These are phyloP conservation scores for Eugnorisma glareosa DNA, from an alignment of 2,888 invertebrate genomes.

Conservation along the genomic window DNA sequence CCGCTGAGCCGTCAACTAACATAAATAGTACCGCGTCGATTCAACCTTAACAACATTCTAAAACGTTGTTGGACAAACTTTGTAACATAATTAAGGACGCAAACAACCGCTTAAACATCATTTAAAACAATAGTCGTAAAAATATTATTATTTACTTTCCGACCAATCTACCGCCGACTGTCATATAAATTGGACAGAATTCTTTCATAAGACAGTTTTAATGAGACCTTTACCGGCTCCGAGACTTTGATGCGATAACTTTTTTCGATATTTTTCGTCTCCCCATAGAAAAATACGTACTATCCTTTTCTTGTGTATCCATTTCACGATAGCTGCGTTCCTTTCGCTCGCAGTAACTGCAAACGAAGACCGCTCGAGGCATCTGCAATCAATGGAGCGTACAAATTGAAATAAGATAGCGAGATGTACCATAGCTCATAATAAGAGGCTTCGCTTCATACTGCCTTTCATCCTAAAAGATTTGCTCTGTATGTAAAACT, in stretches of 20 bases:
- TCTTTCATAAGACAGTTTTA: constrained; percentile 89
- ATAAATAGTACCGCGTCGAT: constrained; percentile 36
- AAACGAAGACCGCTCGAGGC: constrained; percentile 85
- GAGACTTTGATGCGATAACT: constrained; percentile 89
- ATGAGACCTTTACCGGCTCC: constrained; percentile 87
- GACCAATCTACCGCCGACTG: constrained; percentile 82
- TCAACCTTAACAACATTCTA: constrained; percentile 19
- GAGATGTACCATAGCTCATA: constrained; percentile 84
- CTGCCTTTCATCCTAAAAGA: constrained; percentile 67
- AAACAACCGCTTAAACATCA: constrained; percentile 69
- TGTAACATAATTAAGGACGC: constrained; percentile 49
- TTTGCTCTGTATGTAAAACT: constrained; percentile 78
- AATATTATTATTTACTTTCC: constrained; percentile 85
- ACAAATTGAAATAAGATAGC: constrained; percentile 90
- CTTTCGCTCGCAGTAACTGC: constrained; percentile 79
- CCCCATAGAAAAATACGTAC: constrained; percentile 81
- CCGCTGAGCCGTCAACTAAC: constrained; percentile 12
- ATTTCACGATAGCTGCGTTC: constrained; percentile 71
- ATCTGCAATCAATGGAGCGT: constrained; percentile 90
- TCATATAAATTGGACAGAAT: constrained; percentile 88
- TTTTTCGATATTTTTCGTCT: constrained; percentile 88
- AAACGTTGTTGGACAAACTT: constrained; percentile 46
- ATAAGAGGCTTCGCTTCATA: constrained; percentile 76
- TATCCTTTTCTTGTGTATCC: constrained; percentile 74
- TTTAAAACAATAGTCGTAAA: constrained; percentile 80